Percentiles rank a stretch among this genome's conserved stretches.
These are phyloP conservation scores for Anguilla obscura DNA, from an alignment of 2,797 vertebrate species.

Conservation along the genomic window DNA sequence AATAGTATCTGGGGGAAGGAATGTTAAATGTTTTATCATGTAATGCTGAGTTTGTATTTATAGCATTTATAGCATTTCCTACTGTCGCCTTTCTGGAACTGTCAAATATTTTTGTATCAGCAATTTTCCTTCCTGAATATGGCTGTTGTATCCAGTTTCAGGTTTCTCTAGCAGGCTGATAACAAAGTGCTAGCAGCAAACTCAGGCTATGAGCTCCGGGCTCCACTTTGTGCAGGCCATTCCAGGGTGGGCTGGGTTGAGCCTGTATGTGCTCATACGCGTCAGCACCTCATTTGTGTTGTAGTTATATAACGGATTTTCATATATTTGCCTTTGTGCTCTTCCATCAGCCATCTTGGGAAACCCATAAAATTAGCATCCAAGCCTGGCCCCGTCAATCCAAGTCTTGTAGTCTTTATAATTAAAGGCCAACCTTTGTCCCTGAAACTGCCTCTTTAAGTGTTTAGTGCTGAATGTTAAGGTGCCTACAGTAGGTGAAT, in stretches of 20 bases:
- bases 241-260: too few relatives aligned
- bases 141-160: neutral
- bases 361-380: neutral
- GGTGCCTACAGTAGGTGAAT: too few relatives aligned
- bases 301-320: neutral
- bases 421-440: too few relatives aligned
- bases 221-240: too few relatives aligned
- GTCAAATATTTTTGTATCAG: slow-evolving; percentile 1
- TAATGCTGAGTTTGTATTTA: neutral
- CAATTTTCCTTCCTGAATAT: neutral
- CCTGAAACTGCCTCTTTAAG: too few relatives aligned
- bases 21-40: too few relatives aligned
- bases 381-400: too few relatives aligned
- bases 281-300: too few relatives aligned
- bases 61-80: neutral
- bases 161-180: neutral
- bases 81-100: neutral
- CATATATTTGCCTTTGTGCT: neutral
- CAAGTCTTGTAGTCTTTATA: too few relatives aligned
- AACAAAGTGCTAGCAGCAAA: neutral
- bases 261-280: too few relatives aligned
- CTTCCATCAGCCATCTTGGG: neutral
- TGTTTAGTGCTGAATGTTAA: too few relatives aligned
- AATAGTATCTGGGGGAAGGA: neutral
- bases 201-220: too few relatives aligned